Percentiles rank a stretch among this genome's conserved stretches.
These are phyloP conservation scores for Pantherophis guttatus DNA, from an alignment of 2,113 vertebrate genomes.

Conservation along the genomic window DNA sequence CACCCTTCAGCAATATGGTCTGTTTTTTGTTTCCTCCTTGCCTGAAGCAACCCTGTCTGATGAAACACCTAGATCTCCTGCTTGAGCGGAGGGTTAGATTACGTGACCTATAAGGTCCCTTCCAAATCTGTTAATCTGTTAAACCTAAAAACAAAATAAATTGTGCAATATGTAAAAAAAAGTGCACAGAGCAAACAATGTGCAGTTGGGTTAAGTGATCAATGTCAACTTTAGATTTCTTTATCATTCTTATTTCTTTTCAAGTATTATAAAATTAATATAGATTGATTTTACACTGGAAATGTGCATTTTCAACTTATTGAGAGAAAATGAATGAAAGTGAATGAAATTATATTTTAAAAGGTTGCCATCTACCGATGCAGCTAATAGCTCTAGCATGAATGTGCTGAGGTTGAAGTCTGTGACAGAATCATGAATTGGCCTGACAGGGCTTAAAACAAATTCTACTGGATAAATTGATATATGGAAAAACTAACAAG, in stretches of 20 bases:
- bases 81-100: too few species aligned
- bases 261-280: neutral
- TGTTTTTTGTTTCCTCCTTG: neutral
- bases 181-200: neutral
- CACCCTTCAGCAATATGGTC: neutral
- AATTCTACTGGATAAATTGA: neutral
- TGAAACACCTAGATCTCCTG: too few species aligned
- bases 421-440: neutral
- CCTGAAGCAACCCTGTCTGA: neutral
- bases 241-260: neutral
- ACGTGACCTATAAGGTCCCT: too few species aligned
- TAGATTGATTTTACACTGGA: neutral
- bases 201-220: neutral
- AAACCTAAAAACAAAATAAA: neutral
- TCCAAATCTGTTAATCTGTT: too few species aligned
- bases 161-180: neutral
- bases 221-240: neutral
- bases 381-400: neutral
- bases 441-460: neutral
- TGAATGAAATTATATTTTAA: neutral
- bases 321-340: neutral
- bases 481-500: neutral
- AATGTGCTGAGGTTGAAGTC: neutral
- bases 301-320: neutral
- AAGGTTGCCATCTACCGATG: neutral